Conservation (phyloP, 1,140 invertebrate species). For the Lysiphlebus fabarum region DNA sequence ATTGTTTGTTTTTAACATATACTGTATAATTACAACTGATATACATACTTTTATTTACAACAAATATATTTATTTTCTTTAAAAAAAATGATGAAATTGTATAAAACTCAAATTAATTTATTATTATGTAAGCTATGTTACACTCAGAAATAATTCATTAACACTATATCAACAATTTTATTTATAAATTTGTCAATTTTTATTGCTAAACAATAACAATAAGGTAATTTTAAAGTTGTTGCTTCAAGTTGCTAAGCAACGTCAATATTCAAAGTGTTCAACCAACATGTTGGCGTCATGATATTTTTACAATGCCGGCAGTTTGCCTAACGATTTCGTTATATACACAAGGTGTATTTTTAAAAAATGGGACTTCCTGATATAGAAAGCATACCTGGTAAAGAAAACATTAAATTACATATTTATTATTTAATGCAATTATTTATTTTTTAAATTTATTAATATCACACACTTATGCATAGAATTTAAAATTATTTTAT, state of each 20-base stretch:
- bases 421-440: conserved; percentile 1
- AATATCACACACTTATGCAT: neutral
- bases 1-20: no score
- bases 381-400: conserved; percentile 47
- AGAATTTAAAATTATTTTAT: neutral
- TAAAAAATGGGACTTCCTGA: conserved; percentile 42
- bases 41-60: no score
- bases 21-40: no score
- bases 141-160: no score
- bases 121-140: no score
- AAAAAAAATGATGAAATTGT: no score
- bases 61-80: no score
- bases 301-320: conserved; percentile 27
- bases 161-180: no score
- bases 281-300: conserved; percentile 31
- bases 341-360: conserved; percentile 28
- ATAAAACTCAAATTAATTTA: no score
- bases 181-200: no score
- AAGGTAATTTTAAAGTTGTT: no score
- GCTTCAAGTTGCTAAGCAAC: conserved; percentile 41
- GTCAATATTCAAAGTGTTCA: conserved; percentile 33
- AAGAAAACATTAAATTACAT: conserved; percentile 22
- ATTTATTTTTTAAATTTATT: neutral
- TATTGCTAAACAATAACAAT: no score
- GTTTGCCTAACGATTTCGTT: conserved; percentile 38